Conservation (phyloP, 2,888 invertebrate genomes). For the Agrotis ipsilon region DNA sequence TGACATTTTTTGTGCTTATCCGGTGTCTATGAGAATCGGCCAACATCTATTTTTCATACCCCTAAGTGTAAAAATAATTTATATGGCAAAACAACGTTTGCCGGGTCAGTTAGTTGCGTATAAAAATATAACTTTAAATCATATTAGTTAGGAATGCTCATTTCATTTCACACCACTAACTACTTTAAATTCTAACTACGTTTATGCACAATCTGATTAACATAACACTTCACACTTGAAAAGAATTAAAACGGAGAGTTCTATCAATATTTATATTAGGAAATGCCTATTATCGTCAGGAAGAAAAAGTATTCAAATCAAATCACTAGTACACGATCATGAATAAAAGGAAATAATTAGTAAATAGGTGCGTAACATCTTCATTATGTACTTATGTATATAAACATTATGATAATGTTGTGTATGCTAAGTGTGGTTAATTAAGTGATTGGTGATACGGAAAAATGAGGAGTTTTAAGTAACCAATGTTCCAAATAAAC, state of each 20-base stretch:
- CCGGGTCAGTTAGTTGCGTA: no score
- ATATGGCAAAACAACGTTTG: no score
- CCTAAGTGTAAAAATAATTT: no score
- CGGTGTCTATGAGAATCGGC: no score
- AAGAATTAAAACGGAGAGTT: constrained; percentile 28
- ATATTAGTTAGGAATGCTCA: no score
- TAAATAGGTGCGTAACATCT: constrained; percentile 5
- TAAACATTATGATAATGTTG: not conserved
- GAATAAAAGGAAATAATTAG: constrained; percentile 39
- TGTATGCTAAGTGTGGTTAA: constrained; percentile 8
- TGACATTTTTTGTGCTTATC: no score
- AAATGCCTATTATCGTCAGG: constrained; percentile 30
- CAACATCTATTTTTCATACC: no score
- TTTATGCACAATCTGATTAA: not conserved
- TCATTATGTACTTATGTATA: not conserved
- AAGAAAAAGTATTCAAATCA: constrained; percentile 47
- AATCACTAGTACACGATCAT: constrained; percentile 22
- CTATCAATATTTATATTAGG: constrained; percentile 43
- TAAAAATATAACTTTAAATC: no score
- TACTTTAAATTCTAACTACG: not conserved
- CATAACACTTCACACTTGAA: constrained; percentile 4
- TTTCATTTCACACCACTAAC: not conserved
- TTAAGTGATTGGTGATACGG: not conserved
- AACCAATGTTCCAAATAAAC: no score
- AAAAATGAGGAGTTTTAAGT: not conserved